Conservation (phyloP, 1,140 invertebrate species). For the Anadara kagoshimensis region DNA sequence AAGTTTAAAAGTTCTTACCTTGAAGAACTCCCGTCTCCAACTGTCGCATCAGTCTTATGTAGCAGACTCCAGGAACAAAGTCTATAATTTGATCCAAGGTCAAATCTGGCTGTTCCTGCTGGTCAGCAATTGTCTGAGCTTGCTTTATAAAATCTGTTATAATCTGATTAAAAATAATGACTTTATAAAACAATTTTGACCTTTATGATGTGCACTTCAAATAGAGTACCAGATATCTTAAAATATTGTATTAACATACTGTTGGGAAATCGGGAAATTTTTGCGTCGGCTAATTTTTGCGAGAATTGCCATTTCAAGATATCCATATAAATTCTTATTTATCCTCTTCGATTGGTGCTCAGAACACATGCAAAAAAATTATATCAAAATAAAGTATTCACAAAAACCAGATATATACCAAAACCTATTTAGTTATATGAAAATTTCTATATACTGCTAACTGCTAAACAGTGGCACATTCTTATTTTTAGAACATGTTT, state of each 20-base stretch:
- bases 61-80: constrained; percentile 54
- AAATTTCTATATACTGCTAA: no score
- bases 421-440: background rate
- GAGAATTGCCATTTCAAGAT: no score
- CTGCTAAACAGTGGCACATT: no score
- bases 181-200: background rate
- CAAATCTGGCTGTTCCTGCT: constrained; percentile 39
- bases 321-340: no score
- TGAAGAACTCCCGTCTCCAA: constrained; percentile 19
- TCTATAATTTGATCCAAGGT: constrained; percentile 50
- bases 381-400: no score
- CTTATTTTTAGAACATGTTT: no score
- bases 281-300: no score
- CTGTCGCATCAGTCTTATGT: constrained; percentile 43
- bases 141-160: constrained; percentile 54
- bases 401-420: no score
- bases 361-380: no score
- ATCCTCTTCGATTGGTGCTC: no score
- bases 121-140: constrained; percentile 37
- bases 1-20: constrained; percentile 26
- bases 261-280: no score
- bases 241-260: no score
- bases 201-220: background rate
- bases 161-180: constrained; percentile 37
- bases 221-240: constrained; percentile 4